Evolutionary conservation across 2,797 vertebrate genomes (phyloP), one percentile per base, ranked within the genome.

Genomic region (Myotis vivesi): DNA sequence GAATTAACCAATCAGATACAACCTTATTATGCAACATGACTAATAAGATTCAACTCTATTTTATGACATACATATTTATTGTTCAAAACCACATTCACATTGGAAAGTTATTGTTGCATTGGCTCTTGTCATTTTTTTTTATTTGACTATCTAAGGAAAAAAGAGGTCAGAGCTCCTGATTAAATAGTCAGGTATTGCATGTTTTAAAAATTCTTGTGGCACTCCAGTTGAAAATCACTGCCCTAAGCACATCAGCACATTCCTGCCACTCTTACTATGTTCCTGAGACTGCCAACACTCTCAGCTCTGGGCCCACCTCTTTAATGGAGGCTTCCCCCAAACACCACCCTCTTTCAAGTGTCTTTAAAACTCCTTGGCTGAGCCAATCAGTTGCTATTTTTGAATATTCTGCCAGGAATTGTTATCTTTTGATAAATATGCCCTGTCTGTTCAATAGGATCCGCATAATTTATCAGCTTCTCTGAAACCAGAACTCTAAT

Each of bases 351-450:
- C 68, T 86, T 88, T 69, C 51, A 91, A 75, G 76, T n/a, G 20
- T 44, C 82, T 86, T 94, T 92, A 92, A 86, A 93, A 86, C 51
- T 64, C 55, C 28, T 59, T 69, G n/a, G 30, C 68, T 81, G 64
- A 91, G 69, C 9, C 49, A 38, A 23, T 95, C 19, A 71, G 51
- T 93, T 91, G 36, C n/a, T 85, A 20, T 83, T 91, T 89, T 66
- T 16, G 49, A 96, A 82, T 53, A 79, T 77, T 69, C 33, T 87
- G 49, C 92, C 68, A 30, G 46, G 80, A 93, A 94, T 55, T 90
- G 46, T 88, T 96, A 90, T 93, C 87, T 93, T 95, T 94, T 93
- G 93, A 95, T 95, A 90, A 97, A 96, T 96, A 94, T 15, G 41
- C 30, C 64, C 80, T 95, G 79, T 97, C 94, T 94, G 59, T 86